Percentiles rank a stretch among this genome's conserved stretches.
These are phyloP conservation scores for Chloroclystis v-ata DNA, from an alignment of 2,888 invertebrate species.

Conservation along the genomic window DNA sequence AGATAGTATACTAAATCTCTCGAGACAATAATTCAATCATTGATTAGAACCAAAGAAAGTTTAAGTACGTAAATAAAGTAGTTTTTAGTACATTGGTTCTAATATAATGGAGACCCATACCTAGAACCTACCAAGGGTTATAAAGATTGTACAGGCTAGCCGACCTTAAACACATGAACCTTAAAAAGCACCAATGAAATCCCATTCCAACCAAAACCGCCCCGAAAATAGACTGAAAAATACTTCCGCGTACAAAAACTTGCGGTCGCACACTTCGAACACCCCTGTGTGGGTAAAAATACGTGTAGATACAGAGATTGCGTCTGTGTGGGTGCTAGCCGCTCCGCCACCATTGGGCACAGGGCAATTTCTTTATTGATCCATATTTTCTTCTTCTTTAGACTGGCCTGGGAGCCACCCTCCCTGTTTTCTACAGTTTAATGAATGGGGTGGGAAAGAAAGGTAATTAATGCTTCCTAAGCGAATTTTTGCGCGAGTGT, in stretches of 20 bases:
- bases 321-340: conserved; percentile 65
- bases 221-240: conserved; percentile 27
- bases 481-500: conserved; percentile 65
- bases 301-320: conserved; percentile 36
- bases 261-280: conserved; percentile 41
- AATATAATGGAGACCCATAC: too few species aligned
- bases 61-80: too few species aligned
- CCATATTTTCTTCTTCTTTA: conserved; percentile 78
- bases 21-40: too few species aligned
- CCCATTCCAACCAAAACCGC: conserved; percentile 8
- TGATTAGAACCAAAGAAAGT: too few species aligned
- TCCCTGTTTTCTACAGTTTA: conserved; percentile 72
- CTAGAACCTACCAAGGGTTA: too few species aligned
- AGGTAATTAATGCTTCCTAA: conserved; percentile 74
- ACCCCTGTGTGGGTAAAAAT: conserved; percentile 33
- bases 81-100: too few species aligned
- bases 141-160: too few species aligned
- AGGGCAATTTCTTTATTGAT: conserved; percentile 78
- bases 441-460: conserved; percentile 64
- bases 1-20: too few species aligned
- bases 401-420: conserved; percentile 55
- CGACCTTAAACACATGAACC: too few species aligned
- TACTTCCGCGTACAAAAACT: conserved; percentile 35
- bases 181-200: conserved; percentile 7
- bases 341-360: conserved; percentile 71